Percentiles rank a stretch among this genome's conserved stretches.
These are phyloP conservation scores for Galagoides demidoff DNA, from an alignment of 2,797 vertebrate genomes.

Conservation along the genomic window DNA sequence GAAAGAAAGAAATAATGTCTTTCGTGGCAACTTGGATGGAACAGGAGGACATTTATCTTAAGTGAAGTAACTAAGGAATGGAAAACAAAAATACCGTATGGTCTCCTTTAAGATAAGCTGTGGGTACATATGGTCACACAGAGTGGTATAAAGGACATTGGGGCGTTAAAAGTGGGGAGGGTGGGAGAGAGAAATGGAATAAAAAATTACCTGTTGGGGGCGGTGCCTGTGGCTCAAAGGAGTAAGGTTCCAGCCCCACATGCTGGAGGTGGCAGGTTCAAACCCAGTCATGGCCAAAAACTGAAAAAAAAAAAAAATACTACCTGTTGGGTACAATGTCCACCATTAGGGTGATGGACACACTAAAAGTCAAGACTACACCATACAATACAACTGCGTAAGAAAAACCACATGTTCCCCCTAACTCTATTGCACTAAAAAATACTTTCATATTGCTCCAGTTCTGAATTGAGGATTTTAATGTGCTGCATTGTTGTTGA, in stretches of 20 bases:
- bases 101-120: neutral
- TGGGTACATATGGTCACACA: neutral
- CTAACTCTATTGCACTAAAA: neutral
- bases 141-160: neutral
- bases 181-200: neutral
- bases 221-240: too few species aligned
- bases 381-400: neutral
- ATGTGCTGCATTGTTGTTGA: neutral
- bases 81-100: neutral
- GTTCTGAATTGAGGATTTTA: slow-evolving; percentile 26
- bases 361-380: neutral
- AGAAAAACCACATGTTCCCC: neutral
- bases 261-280: too few species aligned
- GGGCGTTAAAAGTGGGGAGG: too few species aligned
- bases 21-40: neutral
- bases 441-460: neutral
- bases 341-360: neutral
- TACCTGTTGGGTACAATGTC: neutral
- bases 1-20: neutral
- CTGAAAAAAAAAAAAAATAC: neutral
- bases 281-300: too few species aligned
- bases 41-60: neutral
- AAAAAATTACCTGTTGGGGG: neutral
- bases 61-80: neutral
- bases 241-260: too few species aligned